Percentiles rank a stretch among this genome's conserved stretches.
Evolutionary conservation across 1,140 invertebrate species (phyloP).

Genomic region (Drosophila insularis): DNA sequence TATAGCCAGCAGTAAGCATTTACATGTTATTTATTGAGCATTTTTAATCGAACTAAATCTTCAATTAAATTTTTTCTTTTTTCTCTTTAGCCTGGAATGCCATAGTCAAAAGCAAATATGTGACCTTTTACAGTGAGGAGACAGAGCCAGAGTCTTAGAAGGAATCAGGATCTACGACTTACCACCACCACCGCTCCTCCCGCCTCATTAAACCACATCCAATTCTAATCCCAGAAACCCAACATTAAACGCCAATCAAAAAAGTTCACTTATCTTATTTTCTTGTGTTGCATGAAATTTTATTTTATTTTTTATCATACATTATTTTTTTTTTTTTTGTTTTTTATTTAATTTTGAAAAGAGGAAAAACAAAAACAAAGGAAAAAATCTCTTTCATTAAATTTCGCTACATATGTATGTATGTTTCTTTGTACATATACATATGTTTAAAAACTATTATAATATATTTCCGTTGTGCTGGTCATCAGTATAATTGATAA

Average conservation of each 20-base stretch:
- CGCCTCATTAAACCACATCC: background rate
- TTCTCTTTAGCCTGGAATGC: conserved; percentile 82
- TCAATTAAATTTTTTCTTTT: conserved; percentile 5
- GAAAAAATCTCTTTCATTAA: conserved; percentile 17
- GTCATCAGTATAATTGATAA: conserved; percentile 36
- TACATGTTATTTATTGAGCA: background rate
- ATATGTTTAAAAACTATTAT: conserved; percentile 16
- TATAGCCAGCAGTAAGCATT: conserved; percentile 64
- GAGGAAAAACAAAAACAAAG: background rate
- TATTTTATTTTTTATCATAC: background rate
- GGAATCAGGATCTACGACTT: background rate
- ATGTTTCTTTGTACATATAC: background rate
- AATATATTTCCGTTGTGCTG: conserved; percentile 36
- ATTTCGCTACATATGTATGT: background rate
- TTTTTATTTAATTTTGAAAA: conserved; percentile 13
- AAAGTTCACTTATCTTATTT: conserved; percentile 18
- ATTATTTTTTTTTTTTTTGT: background rate
- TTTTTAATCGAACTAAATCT: background rate
- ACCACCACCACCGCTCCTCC: background rate
- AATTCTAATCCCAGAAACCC: background rate
- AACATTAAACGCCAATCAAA: background rate
- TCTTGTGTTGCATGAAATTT: conserved; percentile 10
- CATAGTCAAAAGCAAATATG: conserved; percentile 74
- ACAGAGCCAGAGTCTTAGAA: conserved; percentile 46
- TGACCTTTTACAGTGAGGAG: conserved; percentile 63